These are phyloP conservation scores for Tiliacea citrago DNA, from an alignment of 2,888 invertebrate genomes.

Conservation along the genomic window DNA sequence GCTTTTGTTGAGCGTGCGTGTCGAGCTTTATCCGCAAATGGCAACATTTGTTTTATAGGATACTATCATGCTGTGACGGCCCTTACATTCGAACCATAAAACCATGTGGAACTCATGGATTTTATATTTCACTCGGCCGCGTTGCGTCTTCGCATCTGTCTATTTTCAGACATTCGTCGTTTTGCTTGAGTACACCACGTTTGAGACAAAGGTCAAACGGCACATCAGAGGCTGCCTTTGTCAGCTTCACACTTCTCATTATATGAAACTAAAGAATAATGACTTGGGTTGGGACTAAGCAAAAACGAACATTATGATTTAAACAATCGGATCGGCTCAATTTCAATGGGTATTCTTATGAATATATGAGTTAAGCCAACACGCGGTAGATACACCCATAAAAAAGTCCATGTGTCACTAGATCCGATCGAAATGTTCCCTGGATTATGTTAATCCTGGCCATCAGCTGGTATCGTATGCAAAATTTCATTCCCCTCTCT, in stretches of 20 bases:
- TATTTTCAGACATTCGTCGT: constrained; percentile 45
- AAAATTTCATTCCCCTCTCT: constrained; percentile 38
- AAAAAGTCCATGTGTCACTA: constrained; percentile 58
- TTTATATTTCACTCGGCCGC: constrained; percentile 55
- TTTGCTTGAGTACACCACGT: constrained; percentile 41
- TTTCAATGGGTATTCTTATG: constrained; percentile 22
- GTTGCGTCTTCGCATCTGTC: constrained; percentile 30
- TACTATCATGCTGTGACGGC: constrained; percentile 56
- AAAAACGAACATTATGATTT: constrained; percentile 12
- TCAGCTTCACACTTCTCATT: constrained; percentile 44
- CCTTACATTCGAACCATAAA: constrained; percentile 59
- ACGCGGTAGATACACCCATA: constrained; percentile 42
- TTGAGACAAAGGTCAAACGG: constrained; percentile 35
- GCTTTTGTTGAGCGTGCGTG: constrained; percentile 63
- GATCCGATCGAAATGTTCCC: constrained; percentile 54
- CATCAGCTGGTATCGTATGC: constrained; percentile 59
- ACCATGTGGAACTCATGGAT: constrained; percentile 55
- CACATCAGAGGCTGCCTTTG: constrained; percentile 31
- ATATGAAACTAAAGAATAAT: constrained; percentile 35
- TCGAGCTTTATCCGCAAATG: constrained; percentile 64
- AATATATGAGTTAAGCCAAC: constrained; percentile 32
- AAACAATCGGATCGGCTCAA: neutral
- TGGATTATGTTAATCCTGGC: constrained; percentile 62
- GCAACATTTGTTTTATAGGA: constrained; percentile 63
- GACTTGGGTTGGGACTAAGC: constrained; percentile 6